Conservation (phyloP, 2,113 vertebrate genomes). For the Pycnonotus jocosus region DNA sequence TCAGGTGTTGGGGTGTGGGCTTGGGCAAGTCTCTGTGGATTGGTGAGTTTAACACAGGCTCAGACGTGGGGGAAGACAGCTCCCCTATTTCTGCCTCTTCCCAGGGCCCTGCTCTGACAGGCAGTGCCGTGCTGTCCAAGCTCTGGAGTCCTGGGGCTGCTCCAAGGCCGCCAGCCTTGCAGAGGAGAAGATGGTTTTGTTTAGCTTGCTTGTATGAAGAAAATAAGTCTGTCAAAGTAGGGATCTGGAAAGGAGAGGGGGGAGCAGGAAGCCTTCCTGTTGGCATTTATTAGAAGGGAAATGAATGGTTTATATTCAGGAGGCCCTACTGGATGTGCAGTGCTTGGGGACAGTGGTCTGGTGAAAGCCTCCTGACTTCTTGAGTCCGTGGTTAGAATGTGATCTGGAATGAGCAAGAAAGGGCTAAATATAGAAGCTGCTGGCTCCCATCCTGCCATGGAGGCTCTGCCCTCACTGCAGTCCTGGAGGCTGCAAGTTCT, state of each 20-base stretch:
- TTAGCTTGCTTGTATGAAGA: neutral
- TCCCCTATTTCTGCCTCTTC: neutral
- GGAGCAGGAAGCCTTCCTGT: slow-evolving; percentile 38
- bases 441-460: slow-evolving; percentile 21
- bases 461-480: neutral
- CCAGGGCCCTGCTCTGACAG: neutral
- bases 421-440: slow-evolving; percentile 49
- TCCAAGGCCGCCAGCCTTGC: neutral
- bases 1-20: neutral
- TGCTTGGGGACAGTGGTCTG: neutral
- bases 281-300: slow-evolving; percentile 41
- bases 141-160: neutral
- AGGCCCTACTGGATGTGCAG: neutral
- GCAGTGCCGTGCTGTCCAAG: fast-evolving
- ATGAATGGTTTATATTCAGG: neutral
- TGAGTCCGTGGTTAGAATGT: neutral
- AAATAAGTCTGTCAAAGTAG: neutral
- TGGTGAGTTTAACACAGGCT: neutral
- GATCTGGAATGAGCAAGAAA: slow-evolving; percentile 40
- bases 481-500: slow-evolving; percentile 52
- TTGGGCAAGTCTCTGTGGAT: neutral
- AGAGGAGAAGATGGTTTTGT: slow-evolving; percentile 12
- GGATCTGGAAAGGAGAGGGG: neutral
- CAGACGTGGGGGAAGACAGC: fast-evolving
- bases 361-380: slow-evolving; percentile 9